Percentiles rank a stretch among this genome's conserved stretches.
phyloP scores from a whole-genome alignment of 2,888 invertebrate species.

The Copidosoma aretas region DNA sequence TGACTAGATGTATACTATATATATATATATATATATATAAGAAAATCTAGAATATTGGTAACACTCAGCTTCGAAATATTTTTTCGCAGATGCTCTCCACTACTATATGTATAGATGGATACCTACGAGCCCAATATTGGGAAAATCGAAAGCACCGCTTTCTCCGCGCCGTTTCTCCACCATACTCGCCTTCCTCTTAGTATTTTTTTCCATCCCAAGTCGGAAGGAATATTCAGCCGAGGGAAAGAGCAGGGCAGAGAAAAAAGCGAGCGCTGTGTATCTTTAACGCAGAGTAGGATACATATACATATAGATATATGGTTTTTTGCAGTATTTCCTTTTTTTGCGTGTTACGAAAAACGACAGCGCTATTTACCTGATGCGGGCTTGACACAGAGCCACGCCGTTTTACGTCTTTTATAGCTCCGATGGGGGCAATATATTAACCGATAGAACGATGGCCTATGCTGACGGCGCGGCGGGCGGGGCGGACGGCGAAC shows the following conservation, averaged over 20 bases:
- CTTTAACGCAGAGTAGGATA: background rate
- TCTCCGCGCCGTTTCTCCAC: constrained; percentile 18
- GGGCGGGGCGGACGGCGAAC: background rate
- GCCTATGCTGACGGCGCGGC: too few relatives aligned
- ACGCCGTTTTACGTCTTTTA: background rate
- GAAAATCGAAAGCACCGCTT: background rate
- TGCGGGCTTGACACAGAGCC: background rate
- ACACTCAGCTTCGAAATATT: too few relatives aligned
- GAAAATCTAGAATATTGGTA: too few relatives aligned
- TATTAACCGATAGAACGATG: constrained; percentile 35
- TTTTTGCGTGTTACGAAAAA: constrained; percentile 1
- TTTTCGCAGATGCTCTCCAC: too few relatives aligned
- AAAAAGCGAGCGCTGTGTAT: background rate
- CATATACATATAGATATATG: background rate
- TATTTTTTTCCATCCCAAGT: background rate
- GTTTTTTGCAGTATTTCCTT: background rate
- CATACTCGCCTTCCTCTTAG: background rate
- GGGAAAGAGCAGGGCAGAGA: background rate
- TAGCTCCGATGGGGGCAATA: constrained; percentile 46
- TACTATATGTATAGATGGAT: too few relatives aligned
- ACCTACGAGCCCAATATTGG: too few relatives aligned
- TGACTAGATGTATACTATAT: too few relatives aligned
- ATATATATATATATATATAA: too few relatives aligned
- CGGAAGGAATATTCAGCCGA: background rate
- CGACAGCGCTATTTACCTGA: constrained; percentile 6